Base-by-base conservation (phyloP, 2,888 invertebrate genomes). In the Chydorus sphaericus region DNA sequence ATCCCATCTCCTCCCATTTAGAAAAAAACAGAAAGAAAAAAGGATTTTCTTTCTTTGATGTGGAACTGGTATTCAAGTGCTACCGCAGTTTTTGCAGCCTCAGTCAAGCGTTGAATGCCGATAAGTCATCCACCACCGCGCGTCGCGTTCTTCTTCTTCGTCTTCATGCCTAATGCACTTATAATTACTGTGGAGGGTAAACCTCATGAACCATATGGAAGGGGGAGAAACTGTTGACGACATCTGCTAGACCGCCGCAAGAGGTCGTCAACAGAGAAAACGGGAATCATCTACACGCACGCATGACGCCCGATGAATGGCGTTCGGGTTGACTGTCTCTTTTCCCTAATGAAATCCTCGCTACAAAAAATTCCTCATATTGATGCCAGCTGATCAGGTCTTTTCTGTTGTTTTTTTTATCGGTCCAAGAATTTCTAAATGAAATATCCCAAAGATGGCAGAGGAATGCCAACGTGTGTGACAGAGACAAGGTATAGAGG, bases 401-500 rank as follows among this genome's bases (percentile, higher is more conserved):
- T 33, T 33, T 33, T 8, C 8, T 33, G 14, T 20, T 23, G 39
- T 23, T 39, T 23, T 20, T 39, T 39, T 39, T 39, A 23, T 39
- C 23, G 20, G 39, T 18, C 39, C 39, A 39, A 38, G 16, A 16
- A 14, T 39, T 44, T 28, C 28, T 44, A 16, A 44, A 44, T 44
- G 44, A 44, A 44, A 44, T 44, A 44, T 44, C 44, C 16, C 16
- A 16, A 44, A 39, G 16, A 44, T 14, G 44, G 28, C 44, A 14
- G 28, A 4, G 33, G 44, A 44, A 44, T 44, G 28, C 44, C 44
- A 44, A 39, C 8, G 20, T 39, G 39, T 39, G 44, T 44, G 44
- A 44, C 44, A 44, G 44, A 44, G 44, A 44, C 44, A 44, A 44
- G 44, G 44, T 44, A 44, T 44, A 44, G 44, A 44, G 8, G 33